Evolutionary conservation across 2,888 invertebrate species (phyloP), one percentile per base, ranked within the genome.

Genomic region (Apomyelois bistriatella): DNA sequence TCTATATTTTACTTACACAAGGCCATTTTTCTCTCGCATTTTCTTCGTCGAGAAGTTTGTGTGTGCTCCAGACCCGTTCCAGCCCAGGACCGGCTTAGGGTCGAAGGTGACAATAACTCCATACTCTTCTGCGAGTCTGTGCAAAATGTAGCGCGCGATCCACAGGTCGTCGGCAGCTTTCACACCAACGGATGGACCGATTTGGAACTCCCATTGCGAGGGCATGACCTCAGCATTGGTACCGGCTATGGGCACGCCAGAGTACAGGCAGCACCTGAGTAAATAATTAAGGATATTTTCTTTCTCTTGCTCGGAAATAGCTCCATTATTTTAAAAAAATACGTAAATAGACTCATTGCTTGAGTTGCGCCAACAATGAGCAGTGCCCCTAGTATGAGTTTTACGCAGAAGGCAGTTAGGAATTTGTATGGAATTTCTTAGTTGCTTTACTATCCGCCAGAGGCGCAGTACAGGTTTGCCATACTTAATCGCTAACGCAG

Each of bases 181-280:
- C 55, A 98, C 97, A 0, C 98, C 98, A 54, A 94, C 93, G 56
- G 97, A 96, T 0, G 98, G 98, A 0, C 98, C 98, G 4, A 98
- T 95, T 89, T 97, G 97, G 90, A 94, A 96, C 82, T 96, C 96
- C 96, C 96, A 96, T 88, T 97, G 98, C 8, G 98, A 97, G 0
- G 98, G 98, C 98, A 99, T 99, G 53, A 98, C 99, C 87, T 99
- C 99, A 1, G 99, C 99, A 79, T 99, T 99, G 52, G 96, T 97
- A 52, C 99, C 99, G 38, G 96, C 92, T 63, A 99, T 94, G 58
- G 96, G 96, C 53, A 99, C 93, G 46, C 99, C 99, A 57, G 99
- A 97, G 77, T 96, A 99, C 46, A 99, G 91, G 74, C 99, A 99
- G 54, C 90, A 90, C 65, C 88, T 89, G 82, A 95, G n/a, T 66